These are phyloP conservation scores for Scarus forsteni DNA, from an alignment of 2,797 vertebrate species.

Conservation along the genomic window DNA sequence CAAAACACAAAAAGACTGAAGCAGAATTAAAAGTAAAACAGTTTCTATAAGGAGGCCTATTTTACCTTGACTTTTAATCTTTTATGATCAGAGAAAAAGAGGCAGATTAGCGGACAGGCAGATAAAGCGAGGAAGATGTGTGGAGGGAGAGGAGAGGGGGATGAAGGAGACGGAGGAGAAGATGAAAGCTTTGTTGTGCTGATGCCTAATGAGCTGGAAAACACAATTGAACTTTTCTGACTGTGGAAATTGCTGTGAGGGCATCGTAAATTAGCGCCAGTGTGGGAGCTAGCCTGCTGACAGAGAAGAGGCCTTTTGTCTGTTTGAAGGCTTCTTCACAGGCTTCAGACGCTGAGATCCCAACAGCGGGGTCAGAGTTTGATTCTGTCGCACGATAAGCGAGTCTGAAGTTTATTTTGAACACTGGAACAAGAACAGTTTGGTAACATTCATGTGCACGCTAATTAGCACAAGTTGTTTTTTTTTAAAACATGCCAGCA, in stretches of 20 bases:
- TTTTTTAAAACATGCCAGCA: not conserved
- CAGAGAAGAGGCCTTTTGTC: slow-evolving; percentile 86
- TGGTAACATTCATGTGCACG: slow-evolving; percentile 11
- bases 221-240: slow-evolving; percentile 89
- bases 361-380: slow-evolving; percentile 45
- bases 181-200: slow-evolving; percentile 88
- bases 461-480: not conserved
- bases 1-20: slow-evolving; percentile 55
- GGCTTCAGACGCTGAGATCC: slow-evolving; percentile 60
- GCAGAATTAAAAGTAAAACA: slow-evolving; percentile 43
- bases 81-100: slow-evolving; percentile 48
- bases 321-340: slow-evolving; percentile 75
- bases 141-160: slow-evolving; percentile 64
- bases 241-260: slow-evolving; percentile 90
- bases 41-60: slow-evolving; percentile 46
- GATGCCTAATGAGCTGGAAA: slow-evolving; percentile 92
- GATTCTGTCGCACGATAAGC: slow-evolving; percentile 48
- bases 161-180: slow-evolving; percentile 75
- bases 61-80: slow-evolving; percentile 60
- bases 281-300: slow-evolving; percentile 85
- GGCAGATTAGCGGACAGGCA: slow-evolving; percentile 46
- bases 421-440: slow-evolving; percentile 5
- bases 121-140: slow-evolving; percentile 64
- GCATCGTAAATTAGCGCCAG: slow-evolving; percentile 88
- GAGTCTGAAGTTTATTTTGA: slow-evolving; percentile 19